A percentile compares a stretch with the other conserved stretches of the same genome.
These are phyloP conservation scores for Oncorhynchus gorbuscha DNA, from an alignment of 2,113 vertebrate species.

Conservation along the genomic window DNA sequence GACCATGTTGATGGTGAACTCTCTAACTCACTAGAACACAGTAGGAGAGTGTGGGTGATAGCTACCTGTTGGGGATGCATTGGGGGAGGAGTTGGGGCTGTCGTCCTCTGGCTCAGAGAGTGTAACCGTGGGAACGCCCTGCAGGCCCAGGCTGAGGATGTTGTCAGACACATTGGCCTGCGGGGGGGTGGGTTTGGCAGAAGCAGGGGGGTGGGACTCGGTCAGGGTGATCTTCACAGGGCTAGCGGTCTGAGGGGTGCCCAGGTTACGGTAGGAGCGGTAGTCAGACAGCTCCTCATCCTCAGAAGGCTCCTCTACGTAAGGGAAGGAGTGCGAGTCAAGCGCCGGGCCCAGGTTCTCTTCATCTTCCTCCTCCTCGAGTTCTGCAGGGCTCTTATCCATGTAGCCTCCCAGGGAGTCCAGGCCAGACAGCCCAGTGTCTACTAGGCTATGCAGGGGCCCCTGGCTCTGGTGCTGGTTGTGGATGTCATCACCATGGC, in stretches of 20 bases:
- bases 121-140: conserved; percentile 88
- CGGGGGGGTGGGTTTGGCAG: conserved; percentile 52
- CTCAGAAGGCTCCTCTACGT: conserved; percentile 77
- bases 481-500: conserved; percentile 77
- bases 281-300: conserved; percentile 78
- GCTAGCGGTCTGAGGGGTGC: conserved; percentile 70
- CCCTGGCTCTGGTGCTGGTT: conserved; percentile 32
- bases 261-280: conserved; percentile 72
- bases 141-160: conserved; percentile 82
- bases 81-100: conserved; percentile 88
- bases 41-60: neutral
- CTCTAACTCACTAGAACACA: too few relatives aligned
- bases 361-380: conserved; percentile 55
- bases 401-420: conserved; percentile 63
- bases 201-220: conserved; percentile 63
- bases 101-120: conserved; percentile 96
- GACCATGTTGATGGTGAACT: too few relatives aligned
- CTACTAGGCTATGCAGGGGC: conserved; percentile 55
- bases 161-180: conserved; percentile 56
- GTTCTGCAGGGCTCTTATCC: conserved; percentile 64
- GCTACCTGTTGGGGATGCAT: conserved; percentile 87
- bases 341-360: conserved; percentile 68
- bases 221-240: conserved; percentile 90
- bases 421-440: conserved; percentile 61
- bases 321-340: conserved; percentile 75